Evolutionary conservation across 2,113 vertebrate species (phyloP).

Genomic region (Corapipo altera): DNA sequence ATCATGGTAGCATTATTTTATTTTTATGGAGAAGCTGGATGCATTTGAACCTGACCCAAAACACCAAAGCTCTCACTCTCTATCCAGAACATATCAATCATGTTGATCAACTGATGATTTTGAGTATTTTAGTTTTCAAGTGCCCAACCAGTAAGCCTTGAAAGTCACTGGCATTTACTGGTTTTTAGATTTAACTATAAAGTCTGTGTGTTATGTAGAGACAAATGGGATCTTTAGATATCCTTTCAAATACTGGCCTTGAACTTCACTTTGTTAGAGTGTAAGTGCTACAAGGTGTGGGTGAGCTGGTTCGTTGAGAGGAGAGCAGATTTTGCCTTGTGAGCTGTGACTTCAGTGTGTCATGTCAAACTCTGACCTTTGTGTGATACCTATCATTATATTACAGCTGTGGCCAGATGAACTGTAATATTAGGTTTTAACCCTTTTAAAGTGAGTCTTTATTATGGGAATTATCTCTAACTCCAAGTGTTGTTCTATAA

Average conservation of each 20-base stretch:
- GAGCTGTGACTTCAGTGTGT: background rate
- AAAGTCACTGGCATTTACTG: background rate
- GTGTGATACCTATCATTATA: background rate
- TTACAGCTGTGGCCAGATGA: background rate
- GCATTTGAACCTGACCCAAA: background rate
- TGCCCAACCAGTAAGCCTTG: background rate
- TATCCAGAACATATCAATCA: background rate
- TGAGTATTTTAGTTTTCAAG: background rate
- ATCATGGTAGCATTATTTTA: background rate
- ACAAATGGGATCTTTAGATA: background rate
- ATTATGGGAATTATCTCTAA: background rate
- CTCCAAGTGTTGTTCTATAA: background rate
- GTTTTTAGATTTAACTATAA: background rate
- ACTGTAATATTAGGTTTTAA: background rate
- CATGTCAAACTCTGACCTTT: background rate
- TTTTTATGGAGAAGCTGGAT: slow-evolving; percentile 1
- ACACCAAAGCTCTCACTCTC: background rate
- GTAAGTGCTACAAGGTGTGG: background rate
- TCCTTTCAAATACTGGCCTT: background rate
- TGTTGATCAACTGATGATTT: background rate
- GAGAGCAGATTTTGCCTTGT: background rate
- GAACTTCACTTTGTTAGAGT: background rate
- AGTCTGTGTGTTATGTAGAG: background rate
- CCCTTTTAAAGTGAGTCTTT: background rate
- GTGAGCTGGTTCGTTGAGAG: background rate